Conservation (phyloP, 2,113 vertebrate genomes). For the Python bivittatus region DNA sequence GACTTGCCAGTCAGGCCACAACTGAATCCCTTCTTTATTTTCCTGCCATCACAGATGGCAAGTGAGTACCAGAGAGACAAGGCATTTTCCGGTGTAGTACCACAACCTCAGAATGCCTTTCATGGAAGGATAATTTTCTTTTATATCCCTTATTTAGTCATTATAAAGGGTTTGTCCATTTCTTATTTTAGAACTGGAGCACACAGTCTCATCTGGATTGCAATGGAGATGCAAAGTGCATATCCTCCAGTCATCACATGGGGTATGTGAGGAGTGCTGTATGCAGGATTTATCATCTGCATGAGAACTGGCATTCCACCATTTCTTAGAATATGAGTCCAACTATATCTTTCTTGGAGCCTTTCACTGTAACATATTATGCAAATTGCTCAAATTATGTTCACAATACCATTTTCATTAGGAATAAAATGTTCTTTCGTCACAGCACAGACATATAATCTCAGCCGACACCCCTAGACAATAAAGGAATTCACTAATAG, state of each 20-base stretch:
- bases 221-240: background rate
- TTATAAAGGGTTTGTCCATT: background rate
- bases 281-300: background rate
- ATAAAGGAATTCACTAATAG: conserved; percentile 12
- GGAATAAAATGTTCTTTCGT: background rate
- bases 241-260: background rate
- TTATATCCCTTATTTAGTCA: background rate
- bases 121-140: background rate
- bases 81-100: background rate
- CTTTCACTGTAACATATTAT: background rate
- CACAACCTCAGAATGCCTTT: background rate
- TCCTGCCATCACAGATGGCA: background rate
- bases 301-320: background rate
- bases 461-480: background rate
- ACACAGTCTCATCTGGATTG: background rate
- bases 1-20: background rate
- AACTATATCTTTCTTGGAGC: background rate
- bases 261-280: background rate
- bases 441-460: background rate
- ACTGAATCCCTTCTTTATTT: background rate
- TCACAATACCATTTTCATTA: conserved; percentile 7
- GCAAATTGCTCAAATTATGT: background rate
- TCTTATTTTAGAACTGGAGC: background rate
- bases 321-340: background rate
- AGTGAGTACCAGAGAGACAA: background rate